Evolutionary conservation across 2,888 invertebrate genomes (phyloP).

Genomic region (Dilophus febrilis): DNA sequence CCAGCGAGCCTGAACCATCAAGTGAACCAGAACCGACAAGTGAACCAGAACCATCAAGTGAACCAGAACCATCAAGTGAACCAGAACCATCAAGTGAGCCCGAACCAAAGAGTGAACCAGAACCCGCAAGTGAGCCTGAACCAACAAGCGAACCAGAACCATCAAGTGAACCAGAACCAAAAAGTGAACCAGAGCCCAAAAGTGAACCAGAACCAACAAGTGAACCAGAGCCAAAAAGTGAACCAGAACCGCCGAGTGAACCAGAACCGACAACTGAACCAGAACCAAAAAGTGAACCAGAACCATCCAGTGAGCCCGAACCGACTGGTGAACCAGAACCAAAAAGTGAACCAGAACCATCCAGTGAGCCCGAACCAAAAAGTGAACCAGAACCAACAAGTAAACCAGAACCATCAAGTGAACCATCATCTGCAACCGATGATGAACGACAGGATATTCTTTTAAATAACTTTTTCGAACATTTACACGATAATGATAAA

Average conservation of each 20-base stretch:
- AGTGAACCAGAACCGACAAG: slow-evolving; percentile 10
- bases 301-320: slow-evolving; percentile 19
- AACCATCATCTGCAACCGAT: slow-evolving; percentile 9
- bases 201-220: slow-evolving; percentile 5
- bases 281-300: slow-evolving; percentile 27
- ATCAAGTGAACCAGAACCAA: slow-evolving; percentile 19
- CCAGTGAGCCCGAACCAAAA: slow-evolving; percentile 16
- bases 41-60: slow-evolving; percentile 10
- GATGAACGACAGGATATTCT: no score
- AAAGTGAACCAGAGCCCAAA: slow-evolving; percentile 11
- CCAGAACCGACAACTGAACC: slow-evolving; percentile 22
- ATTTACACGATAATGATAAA: no score
- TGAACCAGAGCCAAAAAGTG: slow-evolving; percentile 7
- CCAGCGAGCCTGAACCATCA: slow-evolving; percentile 20
- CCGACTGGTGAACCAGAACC: slow-evolving; percentile 26
- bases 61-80: slow-evolving; percentile 16
- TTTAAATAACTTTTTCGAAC: no score
- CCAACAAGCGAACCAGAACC: slow-evolving; percentile 24
- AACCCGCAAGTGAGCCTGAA: slow-evolving; percentile 18
- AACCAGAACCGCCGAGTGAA: slow-evolving; percentile 11
- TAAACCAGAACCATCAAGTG: slow-evolving; percentile 17
- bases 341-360: slow-evolving; percentile 18
- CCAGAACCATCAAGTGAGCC: slow-evolving; percentile 26
- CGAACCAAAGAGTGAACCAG: slow-evolving; percentile 23
- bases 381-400: slow-evolving; percentile 24